phyloP scores from a whole-genome alignment of 2,113 vertebrate genomes.

The Ursus arctos region DNA sequence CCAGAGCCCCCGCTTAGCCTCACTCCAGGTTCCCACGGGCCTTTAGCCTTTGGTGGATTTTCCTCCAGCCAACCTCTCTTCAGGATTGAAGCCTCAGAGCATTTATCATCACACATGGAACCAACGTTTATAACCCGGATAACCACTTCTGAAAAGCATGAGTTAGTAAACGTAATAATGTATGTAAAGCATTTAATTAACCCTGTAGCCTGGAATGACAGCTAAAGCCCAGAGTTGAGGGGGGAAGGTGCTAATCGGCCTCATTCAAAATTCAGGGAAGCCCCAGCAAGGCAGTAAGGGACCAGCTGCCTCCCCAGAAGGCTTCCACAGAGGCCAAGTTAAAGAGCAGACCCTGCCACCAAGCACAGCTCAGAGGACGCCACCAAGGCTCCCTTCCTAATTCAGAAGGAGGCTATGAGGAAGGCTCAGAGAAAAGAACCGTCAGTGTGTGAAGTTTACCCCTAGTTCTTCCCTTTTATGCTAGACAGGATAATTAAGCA shows the following conservation, averaged over 20 bases:
- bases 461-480: not conserved
- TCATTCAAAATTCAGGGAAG: not conserved
- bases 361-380: not conserved
- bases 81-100: not conserved
- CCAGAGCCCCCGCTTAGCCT: not conserved
- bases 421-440: not conserved
- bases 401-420: not conserved
- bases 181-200: not conserved
- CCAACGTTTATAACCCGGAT: not conserved
- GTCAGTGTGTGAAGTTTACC: not conserved
- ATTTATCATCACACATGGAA: not conserved
- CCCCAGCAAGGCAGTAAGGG: not conserved
- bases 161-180: not conserved
- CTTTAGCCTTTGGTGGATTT: not conserved
- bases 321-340: not conserved
- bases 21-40: not conserved
- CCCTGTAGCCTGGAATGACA: not conserved
- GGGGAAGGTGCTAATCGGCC: not conserved
- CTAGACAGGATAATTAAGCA: not conserved
- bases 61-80: not conserved
- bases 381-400: not conserved
- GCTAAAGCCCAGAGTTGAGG: not conserved
- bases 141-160: not conserved
- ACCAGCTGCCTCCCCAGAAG: not conserved
- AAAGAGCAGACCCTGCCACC: not conserved